Evolutionary conservation across 2,797 vertebrate species (phyloP).

Genomic region (Pantherophis vulpinus): DNA sequence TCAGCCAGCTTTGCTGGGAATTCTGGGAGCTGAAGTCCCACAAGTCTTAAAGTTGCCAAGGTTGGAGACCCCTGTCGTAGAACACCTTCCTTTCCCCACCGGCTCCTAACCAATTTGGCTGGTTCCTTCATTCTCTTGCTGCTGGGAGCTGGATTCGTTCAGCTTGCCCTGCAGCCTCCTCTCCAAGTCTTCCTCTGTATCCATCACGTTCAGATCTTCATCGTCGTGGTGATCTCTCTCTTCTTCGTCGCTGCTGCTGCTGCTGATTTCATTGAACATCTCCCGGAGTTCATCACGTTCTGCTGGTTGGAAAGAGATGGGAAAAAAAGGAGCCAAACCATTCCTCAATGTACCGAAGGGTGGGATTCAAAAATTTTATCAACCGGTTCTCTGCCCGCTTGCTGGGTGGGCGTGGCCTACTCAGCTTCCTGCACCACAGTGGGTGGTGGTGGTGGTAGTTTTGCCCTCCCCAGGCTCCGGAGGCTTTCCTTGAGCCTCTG

Average conservation of each 20-base stretch:
- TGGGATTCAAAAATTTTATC: too few species aligned
- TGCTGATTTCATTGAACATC: conserved; percentile 98
- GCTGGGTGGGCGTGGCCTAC: too few species aligned
- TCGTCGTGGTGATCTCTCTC: conserved; percentile 90
- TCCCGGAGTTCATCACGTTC: conserved; percentile 91
- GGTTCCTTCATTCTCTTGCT: conserved; percentile 84
- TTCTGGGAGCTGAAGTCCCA: too few species aligned
- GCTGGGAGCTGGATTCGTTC: conserved; percentile 83
- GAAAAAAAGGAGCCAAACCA: neutral
- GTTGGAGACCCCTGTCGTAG: too few species aligned
- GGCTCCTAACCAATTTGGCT: conserved; percentile 83
- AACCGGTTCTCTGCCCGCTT: too few species aligned
- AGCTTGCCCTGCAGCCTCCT: conserved; percentile 89
- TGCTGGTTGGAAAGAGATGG: neutral
- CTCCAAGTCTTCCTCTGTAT: conserved; percentile 92
- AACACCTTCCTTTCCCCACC: neutral
- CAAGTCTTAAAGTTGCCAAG: too few species aligned
- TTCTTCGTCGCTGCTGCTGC: conserved; percentile 96
- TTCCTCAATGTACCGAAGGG: neutral
- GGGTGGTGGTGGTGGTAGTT: too few species aligned
- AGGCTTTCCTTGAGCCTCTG: too few species aligned
- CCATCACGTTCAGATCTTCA: conserved; percentile 95
- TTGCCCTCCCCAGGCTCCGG: too few species aligned
- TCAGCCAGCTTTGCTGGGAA: too few species aligned
- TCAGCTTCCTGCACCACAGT: too few species aligned